phyloP scores from a whole-genome alignment of 1,140 invertebrate genomes.

The Cotesia chilonis region DNA sequence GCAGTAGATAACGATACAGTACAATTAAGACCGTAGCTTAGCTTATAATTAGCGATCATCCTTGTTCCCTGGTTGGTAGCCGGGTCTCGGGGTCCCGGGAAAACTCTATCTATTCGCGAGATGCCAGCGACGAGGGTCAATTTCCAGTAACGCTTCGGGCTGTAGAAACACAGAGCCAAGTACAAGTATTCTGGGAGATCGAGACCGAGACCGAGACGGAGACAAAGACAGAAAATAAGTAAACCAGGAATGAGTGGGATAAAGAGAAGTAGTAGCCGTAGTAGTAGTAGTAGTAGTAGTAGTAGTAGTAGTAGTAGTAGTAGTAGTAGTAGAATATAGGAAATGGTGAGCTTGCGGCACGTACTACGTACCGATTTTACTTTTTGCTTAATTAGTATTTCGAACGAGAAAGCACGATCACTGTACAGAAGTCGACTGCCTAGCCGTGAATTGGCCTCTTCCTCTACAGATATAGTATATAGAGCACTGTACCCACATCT shows the following conservation, averaged over 20 bases:
- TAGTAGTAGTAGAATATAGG: not conserved
- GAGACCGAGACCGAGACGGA: not conserved
- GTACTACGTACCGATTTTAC: conserved; percentile 33
- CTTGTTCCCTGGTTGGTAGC: conserved; percentile 4
- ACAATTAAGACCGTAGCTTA: conserved; percentile 13
- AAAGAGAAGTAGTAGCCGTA: no score
- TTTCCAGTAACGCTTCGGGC: no score
- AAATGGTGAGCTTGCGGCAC: conserved; percentile 25
- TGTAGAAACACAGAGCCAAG: no score
- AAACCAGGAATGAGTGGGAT: no score
- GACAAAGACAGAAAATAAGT: not conserved
- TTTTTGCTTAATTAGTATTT: conserved; percentile 40
- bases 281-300: no score
- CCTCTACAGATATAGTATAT: conserved; percentile 29
- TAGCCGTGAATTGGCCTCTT: conserved; percentile 7
- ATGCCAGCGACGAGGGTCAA: no score
- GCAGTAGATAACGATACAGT: conserved; percentile 15
- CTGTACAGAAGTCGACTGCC: conserved; percentile 16
- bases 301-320: no score
- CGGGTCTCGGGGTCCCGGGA: no score
- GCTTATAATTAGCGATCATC: conserved; percentile 24
- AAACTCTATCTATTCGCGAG: no score
- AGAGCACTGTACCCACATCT: not conserved
- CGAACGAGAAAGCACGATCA: conserved; percentile 34
- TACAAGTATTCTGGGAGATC: no score